Conservation (phyloP, 2,113 vertebrate genomes). For the Eupsittula cactorum region DNA sequence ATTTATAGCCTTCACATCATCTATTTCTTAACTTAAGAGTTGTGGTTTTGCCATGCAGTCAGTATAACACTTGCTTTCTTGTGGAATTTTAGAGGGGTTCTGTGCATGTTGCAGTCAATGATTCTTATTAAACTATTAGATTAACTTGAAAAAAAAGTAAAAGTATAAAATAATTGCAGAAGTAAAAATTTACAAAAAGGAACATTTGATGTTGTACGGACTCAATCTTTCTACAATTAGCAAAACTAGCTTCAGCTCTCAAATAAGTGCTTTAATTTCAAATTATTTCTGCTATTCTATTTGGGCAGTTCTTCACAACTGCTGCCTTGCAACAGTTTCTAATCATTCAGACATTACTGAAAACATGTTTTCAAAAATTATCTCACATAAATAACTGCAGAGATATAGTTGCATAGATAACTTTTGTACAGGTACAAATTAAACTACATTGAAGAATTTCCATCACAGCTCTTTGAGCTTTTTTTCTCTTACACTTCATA, state of each 20-base stretch:
- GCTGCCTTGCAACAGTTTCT: neutral
- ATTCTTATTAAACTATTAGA: neutral
- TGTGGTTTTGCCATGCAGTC: neutral
- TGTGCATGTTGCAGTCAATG: neutral
- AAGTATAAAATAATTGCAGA: neutral
- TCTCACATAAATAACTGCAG: neutral
- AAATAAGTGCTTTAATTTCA: neutral
- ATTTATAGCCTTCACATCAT: neutral
- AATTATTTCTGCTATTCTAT: neutral
- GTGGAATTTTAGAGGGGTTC: neutral
- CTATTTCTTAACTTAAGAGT: neutral
- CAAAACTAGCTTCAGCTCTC: neutral
- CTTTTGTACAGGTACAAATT: neutral
- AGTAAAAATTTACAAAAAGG: slow-evolving; percentile 17
- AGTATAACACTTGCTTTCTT: neutral
- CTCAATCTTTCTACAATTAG: neutral
- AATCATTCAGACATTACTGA: neutral
- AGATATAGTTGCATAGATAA: neutral
- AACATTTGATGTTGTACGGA: neutral
- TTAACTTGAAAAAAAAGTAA: neutral
- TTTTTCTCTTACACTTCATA: neutral
- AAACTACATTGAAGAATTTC: neutral
- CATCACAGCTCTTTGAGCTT: neutral
- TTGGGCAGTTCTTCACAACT: neutral
- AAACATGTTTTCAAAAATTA: neutral